These are phyloP conservation scores for Dioctria rufipes DNA, from an alignment of 2,888 invertebrate species.

Conservation along the genomic window DNA sequence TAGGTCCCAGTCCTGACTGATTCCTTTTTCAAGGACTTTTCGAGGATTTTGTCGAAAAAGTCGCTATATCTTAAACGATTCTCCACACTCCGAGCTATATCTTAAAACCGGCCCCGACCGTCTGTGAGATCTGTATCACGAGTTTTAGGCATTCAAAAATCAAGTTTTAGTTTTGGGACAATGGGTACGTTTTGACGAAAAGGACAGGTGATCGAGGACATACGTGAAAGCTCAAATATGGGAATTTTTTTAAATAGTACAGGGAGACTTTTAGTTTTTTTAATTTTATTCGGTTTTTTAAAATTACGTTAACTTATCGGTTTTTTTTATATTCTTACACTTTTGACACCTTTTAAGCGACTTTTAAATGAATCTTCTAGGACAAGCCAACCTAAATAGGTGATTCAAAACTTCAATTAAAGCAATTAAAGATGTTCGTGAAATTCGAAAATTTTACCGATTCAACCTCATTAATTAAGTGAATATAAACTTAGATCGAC, in stretches of 20 bases:
- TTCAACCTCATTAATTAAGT: too few species aligned
- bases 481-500: too few species aligned
- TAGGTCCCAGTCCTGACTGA: too few species aligned
- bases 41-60: too few species aligned
- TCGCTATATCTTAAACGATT: background rate
- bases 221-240: background rate
- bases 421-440: background rate
- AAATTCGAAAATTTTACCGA: too few species aligned
- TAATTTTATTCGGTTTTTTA: background rate
- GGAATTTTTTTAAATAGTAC: background rate
- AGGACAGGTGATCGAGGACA: background rate
- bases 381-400: background rate
- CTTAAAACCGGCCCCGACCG: background rate
- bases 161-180: background rate
- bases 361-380: background rate
- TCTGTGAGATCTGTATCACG: background rate
- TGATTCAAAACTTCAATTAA: background rate
- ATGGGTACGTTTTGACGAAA: background rate
- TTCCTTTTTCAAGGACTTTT: too few species aligned
- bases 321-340: background rate
- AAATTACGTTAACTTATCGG: background rate
- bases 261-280: background rate
- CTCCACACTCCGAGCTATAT: background rate
- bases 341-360: background rate
- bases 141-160: background rate